Percentiles rank a stretch among this genome's conserved stretches.
Conservation (phyloP, 1,140 invertebrate species). For the Homalodisca vitripennis region DNA sequence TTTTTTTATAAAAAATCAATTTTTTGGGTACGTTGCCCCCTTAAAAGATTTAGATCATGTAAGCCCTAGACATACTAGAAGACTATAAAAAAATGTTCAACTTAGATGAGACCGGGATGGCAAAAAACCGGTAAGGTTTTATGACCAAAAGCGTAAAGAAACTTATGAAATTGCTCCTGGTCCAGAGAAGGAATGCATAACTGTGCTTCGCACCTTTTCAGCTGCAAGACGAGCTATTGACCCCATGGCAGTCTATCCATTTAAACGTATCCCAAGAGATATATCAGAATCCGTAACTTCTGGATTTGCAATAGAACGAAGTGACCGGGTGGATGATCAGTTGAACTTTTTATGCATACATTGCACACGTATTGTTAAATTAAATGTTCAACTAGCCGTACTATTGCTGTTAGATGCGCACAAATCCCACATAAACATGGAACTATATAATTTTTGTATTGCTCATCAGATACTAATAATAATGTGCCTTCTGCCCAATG, state of each 20-base stretch:
- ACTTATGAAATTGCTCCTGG: constrained; percentile 10
- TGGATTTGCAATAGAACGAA: too few relatives aligned
- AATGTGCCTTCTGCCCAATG: constrained; percentile 12
- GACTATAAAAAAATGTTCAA: constrained; percentile 1
- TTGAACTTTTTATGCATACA: too few relatives aligned
- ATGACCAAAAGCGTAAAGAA: background rate
- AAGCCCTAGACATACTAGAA: background rate
- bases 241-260: background rate
- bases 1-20: too few relatives aligned
- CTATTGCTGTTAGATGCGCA: constrained; percentile 4
- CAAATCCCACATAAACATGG: constrained; percentile 13
- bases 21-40: too few relatives aligned
- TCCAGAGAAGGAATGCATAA: constrained; percentile 16
- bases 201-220: constrained; percentile 8
- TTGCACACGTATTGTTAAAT: background rate
- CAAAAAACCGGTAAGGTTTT: too few relatives aligned
- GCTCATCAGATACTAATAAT: constrained; percentile 11
- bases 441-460: constrained; percentile 15
- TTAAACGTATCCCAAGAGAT: too few relatives aligned
- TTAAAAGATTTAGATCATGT: too few relatives aligned
- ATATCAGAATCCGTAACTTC: background rate
- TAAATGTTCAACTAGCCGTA: background rate
- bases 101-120: constrained; percentile 3
- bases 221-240: background rate
- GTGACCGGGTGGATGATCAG: background rate